Evolutionary conservation across 2,888 invertebrate species (phyloP), one percentile per base, ranked within the genome.

Genomic region (Leptothorax acervorum): DNA sequence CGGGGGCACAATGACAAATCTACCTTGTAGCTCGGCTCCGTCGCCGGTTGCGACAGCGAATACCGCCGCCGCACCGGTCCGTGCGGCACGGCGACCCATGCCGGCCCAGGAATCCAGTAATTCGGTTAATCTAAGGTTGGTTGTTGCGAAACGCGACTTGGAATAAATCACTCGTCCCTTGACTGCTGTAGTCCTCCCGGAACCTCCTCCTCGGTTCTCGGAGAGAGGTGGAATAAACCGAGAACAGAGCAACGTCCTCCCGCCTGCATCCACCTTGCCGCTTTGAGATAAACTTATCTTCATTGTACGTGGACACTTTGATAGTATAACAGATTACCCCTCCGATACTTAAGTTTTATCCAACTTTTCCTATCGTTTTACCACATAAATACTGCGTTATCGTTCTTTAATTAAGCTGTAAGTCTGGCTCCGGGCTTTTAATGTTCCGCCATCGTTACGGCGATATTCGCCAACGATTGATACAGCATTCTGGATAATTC

Each of bases 1-100:
- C 90, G 89, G 91, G 90, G 91, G 92, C 90, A 93, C 92, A 93
- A 93, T 94, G 94, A 93, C 93, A 93, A 94, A 93, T 92, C 92
- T 91, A 88, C 90, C 91, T 92, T 90, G 93, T 91, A 93, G 90
- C 65, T 74, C 63, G 84, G 60, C 86, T 86, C 66, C 84, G 82
- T 85, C 85, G 81, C 76, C 83, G 85, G 53, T 70, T 51, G 48
- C 75, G 68, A 68, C 73, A 45, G 70, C 71, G 74, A 66, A 75
- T 89, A 85, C 82, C 84, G 85, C 82, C 78, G 78, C 23, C 15
- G 75, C 78, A 79, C 73, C 63, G 89, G 84, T 51, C 83, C 76
- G 65, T 45, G 23, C 23, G 63, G 63, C 65, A 81, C 74, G 62
- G 81, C 78, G 78, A 78, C 68, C 83, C 65, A 51, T 57, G 35